Evolutionary conservation across 1,140 invertebrate genomes (phyloP), one percentile per base, ranked within the genome.

Genomic region (Bombus pascuorum): DNA sequence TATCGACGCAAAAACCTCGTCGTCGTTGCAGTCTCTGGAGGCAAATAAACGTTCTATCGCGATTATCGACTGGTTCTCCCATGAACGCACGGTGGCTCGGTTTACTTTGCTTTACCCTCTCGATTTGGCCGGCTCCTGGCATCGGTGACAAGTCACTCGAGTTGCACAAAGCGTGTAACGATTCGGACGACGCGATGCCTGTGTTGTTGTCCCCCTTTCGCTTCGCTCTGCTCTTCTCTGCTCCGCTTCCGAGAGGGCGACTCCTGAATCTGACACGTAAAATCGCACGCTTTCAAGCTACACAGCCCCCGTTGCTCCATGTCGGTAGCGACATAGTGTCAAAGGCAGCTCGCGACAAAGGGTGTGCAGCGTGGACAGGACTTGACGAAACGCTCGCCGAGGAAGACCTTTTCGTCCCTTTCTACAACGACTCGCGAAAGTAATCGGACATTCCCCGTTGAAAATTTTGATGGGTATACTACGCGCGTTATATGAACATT

Each of bases 191-290:
- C 22, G 28, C 25, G 4, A 25, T 22, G n/a, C 47, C 72, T n/a
- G 13, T 15, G 34, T 28, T 1, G 37, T 6, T 18, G 37, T 6
- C 47, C 0, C 34, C 65, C 1, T 85, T 75, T 39, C 44, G 34
- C 47, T 53, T 18, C 6, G 47, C 44, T 15, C 47, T 53, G 18
- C 18, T 53, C 47, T 22, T 18, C 47, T 53, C 47, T 18, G 47
- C 18, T 53, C 47, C 6, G 47, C 47, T 53, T 53, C 18, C 47
- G 18, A 53, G 47, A 53, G 47, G 47, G 47, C 47, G 47, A 28
- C 82, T 79, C 78, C 87, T 89, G 88, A 83, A 86, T 78, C 25
- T 89, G 88, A 89, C 88, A 89, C 83, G 74, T 81, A 73, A 89
- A 89, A 89, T 89, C 84, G 76, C 71, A 71, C 75, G 79, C 87